A percentile compares a stretch with the other conserved stretches of the same genome.
These are phyloP conservation scores for Tragelaphus strepsiceros DNA, from an alignment of 2,113 vertebrate genomes.

Conservation along the genomic window DNA sequence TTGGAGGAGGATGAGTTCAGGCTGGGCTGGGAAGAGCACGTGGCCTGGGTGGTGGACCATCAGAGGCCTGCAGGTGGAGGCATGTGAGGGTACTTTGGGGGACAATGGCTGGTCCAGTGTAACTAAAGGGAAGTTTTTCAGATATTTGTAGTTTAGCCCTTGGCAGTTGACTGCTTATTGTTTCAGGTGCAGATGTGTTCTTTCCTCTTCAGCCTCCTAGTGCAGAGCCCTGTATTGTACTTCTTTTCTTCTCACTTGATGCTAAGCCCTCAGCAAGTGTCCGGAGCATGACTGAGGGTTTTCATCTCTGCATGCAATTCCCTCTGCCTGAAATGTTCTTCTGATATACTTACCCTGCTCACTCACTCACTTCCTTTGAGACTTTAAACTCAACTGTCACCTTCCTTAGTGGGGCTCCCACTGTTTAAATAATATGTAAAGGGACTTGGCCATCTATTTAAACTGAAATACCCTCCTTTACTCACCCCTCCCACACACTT, in stretches of 20 bases:
- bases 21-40: not conserved
- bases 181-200: not conserved
- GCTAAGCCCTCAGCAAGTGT: not conserved
- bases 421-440: slow-evolving; percentile 11
- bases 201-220: not conserved
- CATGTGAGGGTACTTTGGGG: not conserved
- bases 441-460: not conserved
- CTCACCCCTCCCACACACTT: not conserved
- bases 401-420: not conserved
- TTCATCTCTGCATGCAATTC: not conserved
- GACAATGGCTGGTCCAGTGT: not conserved
- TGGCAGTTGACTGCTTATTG: not conserved
- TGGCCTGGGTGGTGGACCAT: not conserved
- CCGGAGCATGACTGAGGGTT: not conserved
- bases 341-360: not conserved
- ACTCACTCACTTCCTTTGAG: not conserved
- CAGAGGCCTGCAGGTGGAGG: not conserved
- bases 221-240: not conserved
- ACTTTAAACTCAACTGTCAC: not conserved
- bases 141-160: not conserved
- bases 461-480: not conserved
- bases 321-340: not conserved
- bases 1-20: not conserved
- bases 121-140: not conserved
- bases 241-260: not conserved